Percentiles rank a stretch among this genome's conserved stretches.
These are phyloP conservation scores for Palythoa grandis DNA, from an alignment of 92 coral and sea anemone genomes.

Conservation along the genomic window DNA sequence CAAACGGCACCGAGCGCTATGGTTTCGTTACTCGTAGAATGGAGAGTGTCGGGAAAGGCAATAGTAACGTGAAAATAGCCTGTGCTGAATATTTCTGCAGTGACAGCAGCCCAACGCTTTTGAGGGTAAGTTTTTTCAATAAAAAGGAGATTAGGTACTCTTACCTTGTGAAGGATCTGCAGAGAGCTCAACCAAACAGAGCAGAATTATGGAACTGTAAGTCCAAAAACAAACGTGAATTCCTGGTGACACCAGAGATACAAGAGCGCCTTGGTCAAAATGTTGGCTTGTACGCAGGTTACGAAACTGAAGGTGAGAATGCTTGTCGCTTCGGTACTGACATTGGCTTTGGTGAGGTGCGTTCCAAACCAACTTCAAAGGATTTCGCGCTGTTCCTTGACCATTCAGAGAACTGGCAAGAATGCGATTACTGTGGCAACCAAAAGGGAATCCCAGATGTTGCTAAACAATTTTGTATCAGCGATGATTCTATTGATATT, in stretches of 20 bases:
- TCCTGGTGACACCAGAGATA: conserved; percentile 4
- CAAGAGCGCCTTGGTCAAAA: conserved; percentile 7
- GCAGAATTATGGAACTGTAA: conserved; percentile 39
- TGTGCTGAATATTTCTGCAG: conserved; percentile 24
- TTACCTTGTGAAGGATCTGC: conserved; percentile 5
- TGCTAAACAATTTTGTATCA: conserved; percentile 18
- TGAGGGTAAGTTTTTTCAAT: conserved; percentile 17
- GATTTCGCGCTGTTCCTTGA: conserved; percentile 22
- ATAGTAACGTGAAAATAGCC: background rate
- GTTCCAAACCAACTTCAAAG: background rate
- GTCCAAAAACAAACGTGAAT: conserved; percentile 11
- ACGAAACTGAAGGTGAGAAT: conserved; percentile 11
- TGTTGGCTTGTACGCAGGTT: conserved; percentile 23
- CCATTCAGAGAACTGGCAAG: background rate
- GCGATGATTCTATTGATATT: background rate
- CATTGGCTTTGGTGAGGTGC: background rate
- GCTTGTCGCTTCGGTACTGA: conserved; percentile 28
- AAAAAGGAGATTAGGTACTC: background rate
- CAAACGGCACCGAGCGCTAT: conserved; percentile 28
- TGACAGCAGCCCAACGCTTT: conserved; percentile 28
- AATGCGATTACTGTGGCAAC: conserved; percentile 25
- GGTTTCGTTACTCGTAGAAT: conserved; percentile 1
- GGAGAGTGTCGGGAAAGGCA: background rate
- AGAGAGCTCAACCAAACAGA: conserved; percentile 3
- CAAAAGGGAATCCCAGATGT: background rate